These are phyloP conservation scores for Oscheius myriophilus DNA, from an alignment of 2,888 invertebrate species.

Conservation along the genomic window DNA sequence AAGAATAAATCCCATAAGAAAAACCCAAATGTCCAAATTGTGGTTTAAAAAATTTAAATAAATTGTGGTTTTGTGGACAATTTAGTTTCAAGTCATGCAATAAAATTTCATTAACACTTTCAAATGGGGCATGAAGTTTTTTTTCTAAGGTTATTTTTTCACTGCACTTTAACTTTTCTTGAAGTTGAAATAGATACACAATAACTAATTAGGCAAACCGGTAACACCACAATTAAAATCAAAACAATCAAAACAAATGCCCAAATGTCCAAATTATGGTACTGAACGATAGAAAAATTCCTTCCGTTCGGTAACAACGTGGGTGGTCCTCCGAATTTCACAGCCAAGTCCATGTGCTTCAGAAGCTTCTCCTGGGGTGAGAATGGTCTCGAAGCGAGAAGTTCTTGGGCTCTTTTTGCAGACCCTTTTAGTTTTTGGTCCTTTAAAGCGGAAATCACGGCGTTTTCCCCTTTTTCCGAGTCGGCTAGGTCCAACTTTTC, in stretches of 20 bases:
- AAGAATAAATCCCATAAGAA: too few relatives aligned
- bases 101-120: too few relatives aligned
- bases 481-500: not conserved
- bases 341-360: constrained; percentile 13
- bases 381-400: constrained; percentile 12
- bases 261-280: constrained; percentile 17
- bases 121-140: too few relatives aligned
- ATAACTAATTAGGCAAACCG: too few relatives aligned
- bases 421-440: not conserved
- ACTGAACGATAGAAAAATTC: constrained; percentile 11
- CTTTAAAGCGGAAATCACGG: not conserved
- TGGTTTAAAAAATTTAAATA: too few relatives aligned
- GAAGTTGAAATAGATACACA: too few relatives aligned
- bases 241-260: not conserved
- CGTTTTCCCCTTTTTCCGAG: not conserved
- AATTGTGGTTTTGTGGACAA: too few relatives aligned
- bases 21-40: too few relatives aligned
- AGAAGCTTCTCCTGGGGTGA: constrained; percentile 5
- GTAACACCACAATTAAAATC: too few relatives aligned
- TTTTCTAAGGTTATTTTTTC: too few relatives aligned
- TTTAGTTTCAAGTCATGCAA: too few relatives aligned
- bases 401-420: not conserved
- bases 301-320: constrained; percentile 16
- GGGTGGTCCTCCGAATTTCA: constrained; percentile 13
- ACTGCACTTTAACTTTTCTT: too few relatives aligned